Base-by-base conservation (phyloP, 2,113 vertebrate species). In the Neogobius melanostomus region DNA sequence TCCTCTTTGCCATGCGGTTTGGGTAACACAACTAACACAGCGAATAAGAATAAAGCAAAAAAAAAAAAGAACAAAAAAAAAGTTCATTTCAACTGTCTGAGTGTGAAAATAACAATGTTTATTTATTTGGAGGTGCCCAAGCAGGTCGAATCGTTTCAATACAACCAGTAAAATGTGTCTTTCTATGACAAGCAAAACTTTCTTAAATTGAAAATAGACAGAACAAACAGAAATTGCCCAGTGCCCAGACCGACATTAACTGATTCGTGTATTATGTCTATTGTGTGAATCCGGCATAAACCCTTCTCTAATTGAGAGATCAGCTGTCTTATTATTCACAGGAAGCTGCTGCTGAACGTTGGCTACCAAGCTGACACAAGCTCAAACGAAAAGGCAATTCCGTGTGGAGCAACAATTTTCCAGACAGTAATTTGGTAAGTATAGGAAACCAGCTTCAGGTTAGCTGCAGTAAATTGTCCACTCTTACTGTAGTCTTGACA, bases 401-500 rank as follows among this genome's bases (percentile, higher is more conserved):
- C 76, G 57, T 74, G 57, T 52, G 59, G 64, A 59, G 66, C 50
- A 66, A 49, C 64, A 56, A 57, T 82, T 77, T 80, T 66, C 12
- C 53, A 73, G 36, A 66, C 49, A 71, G 62, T 66, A 70, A 72
- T 75, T 72, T 75, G 56, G 59, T 6, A 17, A 46, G 52, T 51
- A 52, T 44, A 59, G 42, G 14, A 48, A 36, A 11, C 69, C 49
- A 47, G 79, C 48, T 72, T 67, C 49, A 76, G 59, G 71, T 57
- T 77, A 71, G 52, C 17, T n/a, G 45, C 59, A 49, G 68, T 62
- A 72, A 87, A 72, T 76, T 78, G 72, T 17, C 50, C 71, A 63
- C 62, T 62, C 54, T 76, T 71, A 66, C 53, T 72, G 64, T 71
- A 42, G 66, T 77, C 70, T 66, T 84, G 73, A 76, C 60, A 75